Conservation (phyloP, 2,797 vertebrate genomes). For the Gymnothorax reevesii region DNA sequence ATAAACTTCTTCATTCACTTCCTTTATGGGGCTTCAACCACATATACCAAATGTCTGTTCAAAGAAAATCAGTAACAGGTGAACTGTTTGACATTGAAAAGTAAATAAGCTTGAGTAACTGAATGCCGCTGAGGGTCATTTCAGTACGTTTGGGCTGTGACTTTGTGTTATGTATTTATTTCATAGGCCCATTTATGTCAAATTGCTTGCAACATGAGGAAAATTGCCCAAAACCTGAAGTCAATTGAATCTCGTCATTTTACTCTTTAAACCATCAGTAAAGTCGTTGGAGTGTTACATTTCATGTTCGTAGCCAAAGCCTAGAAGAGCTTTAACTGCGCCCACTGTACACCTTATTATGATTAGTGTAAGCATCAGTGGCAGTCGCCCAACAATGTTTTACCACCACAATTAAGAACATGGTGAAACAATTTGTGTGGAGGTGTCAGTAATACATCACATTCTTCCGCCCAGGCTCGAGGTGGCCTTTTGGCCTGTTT, state of each 20-base stretch:
- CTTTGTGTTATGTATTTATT: neutral
- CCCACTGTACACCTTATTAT: neutral
- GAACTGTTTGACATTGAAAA: neutral
- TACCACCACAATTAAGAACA: neutral
- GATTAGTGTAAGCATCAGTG: neutral
- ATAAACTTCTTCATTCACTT: neutral
- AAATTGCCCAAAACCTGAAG: neutral
- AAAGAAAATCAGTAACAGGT: conserved; percentile 9
- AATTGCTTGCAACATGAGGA: neutral
- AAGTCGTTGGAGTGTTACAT: neutral
- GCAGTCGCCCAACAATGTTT: neutral
- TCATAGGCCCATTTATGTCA: neutral
- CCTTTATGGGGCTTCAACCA: neutral
- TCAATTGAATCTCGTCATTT: neutral
- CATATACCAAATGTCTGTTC: neutral
- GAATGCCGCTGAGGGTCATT: neutral
- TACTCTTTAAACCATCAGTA: neutral
- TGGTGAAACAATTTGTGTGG: neutral
- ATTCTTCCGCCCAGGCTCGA: neutral
- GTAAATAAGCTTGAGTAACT: neutral
- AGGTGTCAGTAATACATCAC: neutral
- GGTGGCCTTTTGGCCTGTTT: neutral
- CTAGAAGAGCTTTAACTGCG: neutral
- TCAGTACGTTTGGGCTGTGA: neutral
- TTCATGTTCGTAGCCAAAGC: neutral